Evolutionary conservation across 2,797 vertebrate species (phyloP), one percentile per base, ranked within the genome.

Genomic region (Pelodytes ibericus): DNA sequence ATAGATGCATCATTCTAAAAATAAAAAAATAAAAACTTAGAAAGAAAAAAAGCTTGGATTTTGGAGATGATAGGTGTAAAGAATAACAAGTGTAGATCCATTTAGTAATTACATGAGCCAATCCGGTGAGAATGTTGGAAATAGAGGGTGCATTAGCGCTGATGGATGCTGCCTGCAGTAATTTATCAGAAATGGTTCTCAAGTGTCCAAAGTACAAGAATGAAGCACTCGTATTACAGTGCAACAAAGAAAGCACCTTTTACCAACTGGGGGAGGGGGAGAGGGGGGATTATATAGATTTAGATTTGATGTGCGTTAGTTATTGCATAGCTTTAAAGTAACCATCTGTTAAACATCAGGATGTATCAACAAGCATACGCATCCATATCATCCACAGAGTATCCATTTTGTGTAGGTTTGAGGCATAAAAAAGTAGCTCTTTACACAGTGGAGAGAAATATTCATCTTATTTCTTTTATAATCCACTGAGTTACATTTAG

Each of bases 111-210:
- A 79, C 64, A 30, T 44, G 25, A 62, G 62, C 57, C 70, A 56
- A 56, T 62, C 56, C 63, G 13, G 63, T 25, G 33, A 33, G 59
- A 62, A 18, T 51, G 26, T 53, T 39, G 51, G 4, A 41, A 61
- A 72, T 72, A 25, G 63, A 68, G 59, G 75, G 56, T 61, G 11
- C 76, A 79, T 79, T 73, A 79, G 63, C 70, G 44, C 27, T 79
- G 71, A 79, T 73, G 76, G 64, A 68, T 68, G 58, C 71, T 31
- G 70, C 71, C 71, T 73, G 70, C 76, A 30, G 58, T 59, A 33
- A 73, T 73, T 79, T 73, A 72, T 68, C 71, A 79, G 57, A 79
- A 79, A 79, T 79, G 57, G 71, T 22, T 73, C 71, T 79, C 63
- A 73, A 79, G 76, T 79, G 76, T 69, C 57, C 62, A 36, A 41